Percentiles rank a stretch among this genome's conserved stretches.
Conservation (phyloP, 1,140 invertebrate species). For the Panagrolaimus sp. region DNA sequence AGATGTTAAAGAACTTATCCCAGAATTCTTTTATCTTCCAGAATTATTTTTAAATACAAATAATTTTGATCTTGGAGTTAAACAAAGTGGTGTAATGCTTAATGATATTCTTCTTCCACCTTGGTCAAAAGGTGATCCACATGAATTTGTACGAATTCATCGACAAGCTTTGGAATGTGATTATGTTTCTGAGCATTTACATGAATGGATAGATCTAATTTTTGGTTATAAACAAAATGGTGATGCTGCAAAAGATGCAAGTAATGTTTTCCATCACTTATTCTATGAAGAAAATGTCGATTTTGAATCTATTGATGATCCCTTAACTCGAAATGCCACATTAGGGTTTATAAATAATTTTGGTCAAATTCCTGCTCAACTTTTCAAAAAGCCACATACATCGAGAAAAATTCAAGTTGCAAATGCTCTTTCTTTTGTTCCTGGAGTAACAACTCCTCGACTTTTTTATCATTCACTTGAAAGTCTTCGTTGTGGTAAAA, state of each 20-base stretch:
- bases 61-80: slow-evolving; percentile 85
- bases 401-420: slow-evolving; percentile 40
- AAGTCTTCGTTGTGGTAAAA: slow-evolving; percentile 81
- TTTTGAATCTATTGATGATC: slow-evolving; percentile 94
- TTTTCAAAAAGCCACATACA: slow-evolving; percentile 96
- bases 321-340: slow-evolving; percentile 93
- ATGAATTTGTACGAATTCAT: slow-evolving; percentile 80
- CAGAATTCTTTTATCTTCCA: slow-evolving; percentile 96
- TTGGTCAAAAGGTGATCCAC: slow-evolving; percentile 90
- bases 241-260: slow-evolving; percentile 66
- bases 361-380: slow-evolving; percentile 85
- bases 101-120: slow-evolving; percentile 87
- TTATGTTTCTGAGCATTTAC: slow-evolving; percentile 89
- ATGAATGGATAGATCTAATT: slow-evolving; percentile 98
- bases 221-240: slow-evolving; percentile 96
- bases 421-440: slow-evolving; percentile 25
- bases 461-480: slow-evolving; percentile 94
- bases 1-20: slow-evolving; percentile 96
- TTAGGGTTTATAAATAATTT: slow-evolving; percentile 99
- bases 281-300: slow-evolving; percentile 99
- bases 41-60: slow-evolving; percentile 64
- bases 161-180: slow-evolving; percentile 84
- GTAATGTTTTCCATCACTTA: slow-evolving; percentile 96
- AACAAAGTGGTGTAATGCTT: slow-evolving; percentile 86
- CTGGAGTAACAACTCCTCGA: slow-evolving; percentile 63